These are phyloP conservation scores for Pammene aurita DNA, from an alignment of 2,888 invertebrate genomes.

Conservation along the genomic window DNA sequence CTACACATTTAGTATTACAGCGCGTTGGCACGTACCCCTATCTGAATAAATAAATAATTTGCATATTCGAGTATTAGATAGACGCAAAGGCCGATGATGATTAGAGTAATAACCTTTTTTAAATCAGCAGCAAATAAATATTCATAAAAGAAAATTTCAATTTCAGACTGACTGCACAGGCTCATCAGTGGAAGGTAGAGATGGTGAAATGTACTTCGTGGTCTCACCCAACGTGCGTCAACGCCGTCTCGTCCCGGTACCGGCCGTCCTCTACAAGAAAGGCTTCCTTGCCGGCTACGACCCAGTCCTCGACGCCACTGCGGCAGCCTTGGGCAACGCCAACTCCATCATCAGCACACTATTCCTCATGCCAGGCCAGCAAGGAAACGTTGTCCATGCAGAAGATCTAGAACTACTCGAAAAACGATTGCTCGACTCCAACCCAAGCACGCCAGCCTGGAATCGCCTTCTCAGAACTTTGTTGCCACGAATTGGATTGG, in stretches of 20 bases:
- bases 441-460: constrained; percentile 88
- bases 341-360: constrained; percentile 90
- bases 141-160: constrained; percentile 14
- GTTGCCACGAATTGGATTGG: constrained; percentile 89
- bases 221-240: constrained; percentile 91
- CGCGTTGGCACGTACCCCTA: too few species aligned
- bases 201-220: constrained; percentile 94
- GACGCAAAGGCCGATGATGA: too few species aligned
- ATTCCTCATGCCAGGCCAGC: constrained; percentile 93
- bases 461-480: constrained; percentile 88
- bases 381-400: constrained; percentile 90
- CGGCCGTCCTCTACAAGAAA: constrained; percentile 89
- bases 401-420: constrained; percentile 91
- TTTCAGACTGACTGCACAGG: constrained; percentile 90
- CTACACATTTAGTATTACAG: too few species aligned
- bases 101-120: too few species aligned
- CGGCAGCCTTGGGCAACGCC: constrained; percentile 88
- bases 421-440: constrained; percentile 86
- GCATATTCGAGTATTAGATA: too few species aligned
- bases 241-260: constrained; percentile 91
- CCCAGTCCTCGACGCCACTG: constrained; percentile 91
- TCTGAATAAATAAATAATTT: too few species aligned
- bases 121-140: too few species aligned
- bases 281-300: constrained; percentile 94
- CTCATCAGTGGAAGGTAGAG: constrained; percentile 89